Conservation (phyloP, 2,797 vertebrate genomes). For the Chiloscyllium punctatum region DNA sequence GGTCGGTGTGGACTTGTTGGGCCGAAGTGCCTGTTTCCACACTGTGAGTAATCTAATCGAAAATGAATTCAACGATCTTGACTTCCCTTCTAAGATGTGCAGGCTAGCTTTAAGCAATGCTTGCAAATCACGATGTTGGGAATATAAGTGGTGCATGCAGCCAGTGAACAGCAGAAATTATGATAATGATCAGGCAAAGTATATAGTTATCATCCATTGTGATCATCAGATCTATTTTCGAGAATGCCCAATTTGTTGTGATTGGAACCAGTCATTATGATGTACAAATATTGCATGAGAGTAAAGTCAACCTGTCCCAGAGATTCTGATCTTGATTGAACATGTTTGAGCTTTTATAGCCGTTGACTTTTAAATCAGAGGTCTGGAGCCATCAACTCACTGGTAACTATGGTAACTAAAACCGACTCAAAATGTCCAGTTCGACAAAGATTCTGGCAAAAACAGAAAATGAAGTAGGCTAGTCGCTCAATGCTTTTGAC, state of each 20-base stretch:
- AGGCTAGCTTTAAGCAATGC: background rate
- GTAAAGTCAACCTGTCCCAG: background rate
- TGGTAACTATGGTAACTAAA: slow-evolving; percentile 3
- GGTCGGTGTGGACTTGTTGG: no score
- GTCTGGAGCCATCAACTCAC: background rate
- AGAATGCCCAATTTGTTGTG: background rate
- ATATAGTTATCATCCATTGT: background rate
- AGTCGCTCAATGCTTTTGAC: background rate
- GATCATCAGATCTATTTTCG: background rate
- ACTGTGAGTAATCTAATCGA: background rate
- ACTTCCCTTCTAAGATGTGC: background rate
- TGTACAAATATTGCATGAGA: background rate
- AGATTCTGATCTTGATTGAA: background rate
- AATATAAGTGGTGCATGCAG: background rate
- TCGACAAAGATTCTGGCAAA: background rate
- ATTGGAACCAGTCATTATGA: background rate
- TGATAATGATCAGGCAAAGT: background rate
- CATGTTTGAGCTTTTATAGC: background rate
- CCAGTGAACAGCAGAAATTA: background rate
- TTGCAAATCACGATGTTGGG: background rate
- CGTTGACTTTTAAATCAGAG: background rate
- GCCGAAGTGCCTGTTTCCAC: no score
- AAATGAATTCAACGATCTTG: background rate
- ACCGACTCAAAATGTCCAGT: background rate
- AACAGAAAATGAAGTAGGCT: background rate